Evolutionary conservation across 2,888 invertebrate species (phyloP), one percentile per base, ranked within the genome.

Genomic region (Mythimna pallens): DNA sequence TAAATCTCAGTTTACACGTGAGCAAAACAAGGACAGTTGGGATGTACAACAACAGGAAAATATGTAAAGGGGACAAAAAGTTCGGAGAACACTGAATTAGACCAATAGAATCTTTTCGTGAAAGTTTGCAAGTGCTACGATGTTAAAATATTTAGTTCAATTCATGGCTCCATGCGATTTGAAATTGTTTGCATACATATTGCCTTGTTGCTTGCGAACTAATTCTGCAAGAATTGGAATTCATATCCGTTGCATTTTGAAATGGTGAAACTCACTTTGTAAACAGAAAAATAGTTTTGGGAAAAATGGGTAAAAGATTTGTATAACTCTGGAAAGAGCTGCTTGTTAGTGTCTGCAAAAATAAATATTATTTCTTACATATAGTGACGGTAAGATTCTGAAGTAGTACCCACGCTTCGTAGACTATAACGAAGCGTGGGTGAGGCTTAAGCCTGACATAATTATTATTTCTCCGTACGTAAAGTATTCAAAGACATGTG

Each of bases 71-170:
- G 12, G 3, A 36, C 59, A 59, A 59, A 59, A 59, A 36, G n/a
- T 12, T 59, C 7, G n/a, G 36, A n/a, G 59, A 59, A 6, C 12
- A 36, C 8, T 14, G 8, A 61, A 40, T 40, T 22, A 40, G 22
- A 22, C 40, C 40, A 65, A 65, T 74, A 63, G 73, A 70, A 75
- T 72, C 70, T 64, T 54, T 61, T 72, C n/a, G 9, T 34, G 61
- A 71, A 74, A 75, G 72, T 82, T 57, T 8, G 9, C 50, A 25
- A 62, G 66, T 68, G n/a, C 14, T 59, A 70, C 36, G 50, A 58
- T 63, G 61, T 72, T 85, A 70, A 76, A 84, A 84, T 85, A 86
- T 86, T 84, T 84, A 86, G 63, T 70, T 68, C 67, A 64, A 84
- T 84, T 84, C 70, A 78, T 58, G 25, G 52, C 55, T 75, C 36